Percentiles rank a stretch among this genome's conserved stretches.
These are phyloP conservation scores for Fukomys damarensis DNA, from an alignment of 2,113 vertebrate genomes.

Conservation along the genomic window DNA sequence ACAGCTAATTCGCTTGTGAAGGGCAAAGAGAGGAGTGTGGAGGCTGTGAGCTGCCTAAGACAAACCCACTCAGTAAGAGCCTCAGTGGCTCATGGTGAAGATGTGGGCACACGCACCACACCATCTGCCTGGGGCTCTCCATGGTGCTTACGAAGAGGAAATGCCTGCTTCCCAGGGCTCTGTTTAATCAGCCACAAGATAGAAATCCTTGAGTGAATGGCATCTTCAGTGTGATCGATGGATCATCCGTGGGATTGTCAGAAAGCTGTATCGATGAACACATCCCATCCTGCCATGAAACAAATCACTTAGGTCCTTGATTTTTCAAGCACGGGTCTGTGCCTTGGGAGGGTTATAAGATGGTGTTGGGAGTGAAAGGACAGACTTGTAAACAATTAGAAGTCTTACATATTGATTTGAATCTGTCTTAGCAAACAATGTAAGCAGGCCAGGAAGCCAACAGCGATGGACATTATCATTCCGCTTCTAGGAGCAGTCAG, in stretches of 20 bases:
- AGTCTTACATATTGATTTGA: not conserved
- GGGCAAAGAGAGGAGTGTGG: not conserved
- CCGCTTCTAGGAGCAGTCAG: not conserved
- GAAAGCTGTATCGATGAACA: not conserved
- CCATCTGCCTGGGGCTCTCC: not conserved
- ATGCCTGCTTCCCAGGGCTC: not conserved
- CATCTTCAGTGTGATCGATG: not conserved
- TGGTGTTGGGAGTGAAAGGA: not conserved
- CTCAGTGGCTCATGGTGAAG: not conserved
- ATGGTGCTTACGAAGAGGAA: not conserved
- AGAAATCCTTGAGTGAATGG: not conserved
- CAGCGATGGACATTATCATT: too few species aligned
- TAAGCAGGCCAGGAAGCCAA: not conserved
- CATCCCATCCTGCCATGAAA: not conserved
- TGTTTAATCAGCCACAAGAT: not conserved
- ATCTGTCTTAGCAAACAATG: not conserved
- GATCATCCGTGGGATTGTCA: not conserved
- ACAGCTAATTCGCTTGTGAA: not conserved
- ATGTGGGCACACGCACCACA: accelerated
- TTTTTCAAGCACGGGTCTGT: not conserved
- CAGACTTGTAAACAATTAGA: too few species aligned
- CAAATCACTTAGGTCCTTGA: not conserved
- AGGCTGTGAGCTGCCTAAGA: not conserved
- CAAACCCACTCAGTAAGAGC: not conserved
- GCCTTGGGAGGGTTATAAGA: too few species aligned